Evolutionary conservation across 2,888 invertebrate genomes (phyloP), one percentile per base, ranked within the genome.

Genomic region (Eristalis pertinax): DNA sequence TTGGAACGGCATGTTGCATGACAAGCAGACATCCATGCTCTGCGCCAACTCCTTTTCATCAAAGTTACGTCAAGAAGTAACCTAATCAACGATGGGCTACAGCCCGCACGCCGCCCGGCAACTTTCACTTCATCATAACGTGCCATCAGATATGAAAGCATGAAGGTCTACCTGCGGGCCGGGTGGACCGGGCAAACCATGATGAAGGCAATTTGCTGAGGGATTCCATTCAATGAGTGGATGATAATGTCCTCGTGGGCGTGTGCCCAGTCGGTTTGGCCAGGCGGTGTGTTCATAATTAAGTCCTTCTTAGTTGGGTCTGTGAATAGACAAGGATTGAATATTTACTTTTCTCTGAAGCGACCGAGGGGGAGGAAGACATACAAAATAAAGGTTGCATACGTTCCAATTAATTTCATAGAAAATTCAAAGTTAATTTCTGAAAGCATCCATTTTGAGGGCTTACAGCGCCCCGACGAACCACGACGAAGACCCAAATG

Each of bases 351-450:
- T 43, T 56, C 19, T 7, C 29, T 26, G 13, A 15, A 50, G n/a
- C 56, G 8, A 10, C 1, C 32, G 7, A 5, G 7, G 10, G 32
- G 10, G 32, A 1, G 32, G 32, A 32, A 32, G 32, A 32, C 32
- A 10, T 32, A 32, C 8, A 32, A 32, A 10, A 32, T 32, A 32
- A 32, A 32, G 32, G 32, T 32, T 32, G 32, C 32, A 32, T 32
- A 10, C 32, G 32, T 0, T 10, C 32, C 74, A 75, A 78, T 86
- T 75, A 83, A 68, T 74, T 60, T 67, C 32, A 41, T 43, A 69
- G 41, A n/a, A 73, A 78, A 73, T 82, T 82, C 85, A 82, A 74
- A 78, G 69, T 70, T 78, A 63, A 56, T 82, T 70, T 70, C 41
- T 64, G 69, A 50, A 70, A 63, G 70, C 75, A 75, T 82, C 62